Percentiles rank a stretch among this genome's conserved stretches.
phyloP scores from a whole-genome alignment of 1,140 invertebrate genomes.

The Bombus balteatus region DNA sequence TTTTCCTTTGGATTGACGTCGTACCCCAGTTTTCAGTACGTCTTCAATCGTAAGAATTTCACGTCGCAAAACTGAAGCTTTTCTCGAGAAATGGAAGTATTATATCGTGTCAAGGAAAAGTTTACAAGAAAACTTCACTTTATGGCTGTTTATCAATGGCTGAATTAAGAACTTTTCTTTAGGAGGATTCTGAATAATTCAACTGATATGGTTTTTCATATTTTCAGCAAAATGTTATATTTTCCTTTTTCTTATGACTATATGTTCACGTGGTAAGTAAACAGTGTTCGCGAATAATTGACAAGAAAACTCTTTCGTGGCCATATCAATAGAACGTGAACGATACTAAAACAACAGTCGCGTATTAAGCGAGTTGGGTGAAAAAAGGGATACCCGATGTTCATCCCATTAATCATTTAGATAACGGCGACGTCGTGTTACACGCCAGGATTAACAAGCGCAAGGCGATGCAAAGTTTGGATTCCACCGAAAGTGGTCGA shows the following conservation, averaged over 20 bases:
- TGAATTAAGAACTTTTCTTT: background rate
- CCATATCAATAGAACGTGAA: background rate
- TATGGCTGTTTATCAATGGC: background rate
- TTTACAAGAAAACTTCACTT: background rate
- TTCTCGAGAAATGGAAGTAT: background rate
- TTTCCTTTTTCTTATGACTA: background rate
- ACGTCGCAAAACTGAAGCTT: background rate
- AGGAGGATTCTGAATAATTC: background rate
- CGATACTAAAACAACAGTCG: background rate
- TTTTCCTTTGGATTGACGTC: background rate
- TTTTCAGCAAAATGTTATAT: background rate
- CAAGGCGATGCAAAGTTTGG: slow-evolving; percentile 25
- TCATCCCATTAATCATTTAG: slow-evolving; percentile 52
- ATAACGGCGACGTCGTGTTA: slow-evolving; percentile 48
- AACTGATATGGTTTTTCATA: background rate
- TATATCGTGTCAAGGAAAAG: background rate
- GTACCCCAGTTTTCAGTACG: background rate
- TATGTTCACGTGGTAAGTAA: too few species aligned
- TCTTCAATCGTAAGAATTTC: background rate
- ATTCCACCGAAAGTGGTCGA: background rate
- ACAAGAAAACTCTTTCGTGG: slow-evolving; percentile 14
- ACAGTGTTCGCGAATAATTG: background rate
- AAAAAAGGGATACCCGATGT: slow-evolving; percentile 11
- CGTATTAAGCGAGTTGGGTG: background rate
- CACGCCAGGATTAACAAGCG: slow-evolving; percentile 46